Conservation (phyloP, 2,888 invertebrate genomes). For the Glyphotaelius pellucidus region DNA sequence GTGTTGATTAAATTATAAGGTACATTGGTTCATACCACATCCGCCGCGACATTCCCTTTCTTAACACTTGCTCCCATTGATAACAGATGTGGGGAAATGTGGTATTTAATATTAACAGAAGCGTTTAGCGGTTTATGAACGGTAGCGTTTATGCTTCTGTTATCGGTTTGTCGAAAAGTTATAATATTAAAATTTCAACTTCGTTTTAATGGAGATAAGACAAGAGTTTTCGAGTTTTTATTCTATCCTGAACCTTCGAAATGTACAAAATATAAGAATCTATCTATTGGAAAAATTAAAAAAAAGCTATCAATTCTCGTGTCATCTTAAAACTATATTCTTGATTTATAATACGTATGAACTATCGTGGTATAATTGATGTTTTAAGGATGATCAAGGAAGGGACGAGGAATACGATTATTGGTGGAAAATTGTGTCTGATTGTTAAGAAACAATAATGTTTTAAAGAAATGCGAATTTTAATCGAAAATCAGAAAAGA, state of each 20-base stretch:
- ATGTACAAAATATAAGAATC: too few species aligned
- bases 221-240: neutral
- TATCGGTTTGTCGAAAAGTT: neutral
- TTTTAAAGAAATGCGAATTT: too few species aligned
- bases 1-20: neutral
- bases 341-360: too few species aligned
- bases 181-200: neutral
- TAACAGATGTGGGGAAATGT: neutral
- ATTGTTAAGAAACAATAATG: too few species aligned
- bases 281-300: too few species aligned
- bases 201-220: neutral
- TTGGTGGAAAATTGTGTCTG: too few species aligned
- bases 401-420: too few species aligned
- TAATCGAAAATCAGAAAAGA: too few species aligned
- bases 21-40: neutral
- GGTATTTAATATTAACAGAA: neutral
- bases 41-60: neutral
- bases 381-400: too few species aligned
- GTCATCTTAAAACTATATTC: too few species aligned
- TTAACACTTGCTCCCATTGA: neutral
- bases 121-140: neutral
- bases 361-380: too few species aligned
- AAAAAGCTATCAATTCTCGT: too few species aligned
- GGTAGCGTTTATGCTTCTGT: neutral
- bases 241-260: neutral